A percentile compares a stretch with the other conserved stretches of the same genome.
phyloP scores from a whole-genome alignment of 1,140 invertebrate genomes.

The Drosophila funebris region DNA sequence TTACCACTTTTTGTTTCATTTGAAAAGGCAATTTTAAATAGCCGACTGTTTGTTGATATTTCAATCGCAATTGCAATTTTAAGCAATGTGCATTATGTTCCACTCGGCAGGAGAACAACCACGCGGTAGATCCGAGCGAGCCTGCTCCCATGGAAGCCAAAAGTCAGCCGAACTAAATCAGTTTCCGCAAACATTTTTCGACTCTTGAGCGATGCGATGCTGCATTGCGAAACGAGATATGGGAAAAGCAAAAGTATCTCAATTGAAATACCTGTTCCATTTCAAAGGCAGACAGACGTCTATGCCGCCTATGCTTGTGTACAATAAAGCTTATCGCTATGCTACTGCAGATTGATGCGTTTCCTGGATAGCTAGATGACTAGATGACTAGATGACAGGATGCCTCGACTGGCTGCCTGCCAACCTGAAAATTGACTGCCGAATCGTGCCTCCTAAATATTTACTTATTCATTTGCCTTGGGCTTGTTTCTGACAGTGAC shows the following conservation, averaged over 20 bases:
- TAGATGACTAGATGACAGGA: neutral
- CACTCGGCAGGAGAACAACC: neutral
- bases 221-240: constrained; percentile 12
- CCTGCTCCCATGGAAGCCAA: neutral
- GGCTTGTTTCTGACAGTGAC: constrained; percentile 17
- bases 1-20: neutral
- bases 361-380: neutral
- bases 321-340: too few species aligned
- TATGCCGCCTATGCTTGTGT: too few species aligned
- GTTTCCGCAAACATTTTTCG: constrained; percentile 28
- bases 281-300: neutral
- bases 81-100: constrained; percentile 1
- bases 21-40: neutral
- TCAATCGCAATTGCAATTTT: neutral
- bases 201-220: constrained; percentile 16
- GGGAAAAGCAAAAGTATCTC: constrained; percentile 46
- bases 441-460: constrained; percentile 21
- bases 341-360: neutral
- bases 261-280: constrained; percentile 59
- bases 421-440: constrained; percentile 21
- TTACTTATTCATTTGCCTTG: constrained; percentile 23
- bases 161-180: constrained; percentile 13
- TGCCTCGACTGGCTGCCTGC: constrained; percentile 5
- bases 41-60: constrained; percentile 6
- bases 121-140: neutral